Percentiles rank a stretch among this genome's conserved stretches.
These are phyloP conservation scores for Scolanthus callimorphus DNA, from an alignment of 92 coral and sea anemone species.

Conservation along the genomic window DNA sequence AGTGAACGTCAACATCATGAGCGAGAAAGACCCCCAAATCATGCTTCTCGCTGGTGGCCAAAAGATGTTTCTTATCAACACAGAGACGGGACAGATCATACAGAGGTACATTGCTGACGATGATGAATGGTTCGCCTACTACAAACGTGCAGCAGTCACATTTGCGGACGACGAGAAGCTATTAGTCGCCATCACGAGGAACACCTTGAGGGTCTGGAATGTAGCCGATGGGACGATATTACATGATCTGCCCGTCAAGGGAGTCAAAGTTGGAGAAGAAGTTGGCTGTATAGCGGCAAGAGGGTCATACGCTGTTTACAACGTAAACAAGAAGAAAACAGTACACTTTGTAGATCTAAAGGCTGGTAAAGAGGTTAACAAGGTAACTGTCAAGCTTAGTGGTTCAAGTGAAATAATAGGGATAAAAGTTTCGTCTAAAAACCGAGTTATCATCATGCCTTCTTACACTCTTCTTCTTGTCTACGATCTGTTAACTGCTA, in stretches of 20 bases:
- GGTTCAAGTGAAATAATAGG: constrained; percentile 48
- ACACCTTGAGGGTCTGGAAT: constrained; percentile 71
- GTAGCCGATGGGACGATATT: constrained; percentile 54
- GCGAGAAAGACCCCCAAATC: constrained; percentile 45
- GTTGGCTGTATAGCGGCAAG: constrained; percentile 76
- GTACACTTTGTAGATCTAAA: constrained; percentile 67
- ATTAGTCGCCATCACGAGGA: constrained; percentile 70
- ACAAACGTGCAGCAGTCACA: constrained; percentile 58
- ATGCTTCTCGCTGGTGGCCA: constrained; percentile 81
- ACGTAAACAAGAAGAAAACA: constrained; percentile 46
- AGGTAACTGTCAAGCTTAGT: constrained; percentile 42
- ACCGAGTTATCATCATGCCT: constrained; percentile 71
- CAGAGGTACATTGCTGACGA: constrained; percentile 58
- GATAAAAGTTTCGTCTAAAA: constrained; percentile 53
- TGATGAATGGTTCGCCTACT: constrained; percentile 74
- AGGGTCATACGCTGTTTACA: constrained; percentile 57
- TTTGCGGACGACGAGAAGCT: constrained; percentile 76
- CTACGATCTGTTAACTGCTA: constrained; percentile 72
- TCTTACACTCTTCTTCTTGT: constrained; percentile 56
- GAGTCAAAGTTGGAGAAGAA: constrained; percentile 50
- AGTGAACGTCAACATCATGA: constrained; percentile 49
- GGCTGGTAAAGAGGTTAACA: constrained; percentile 72
- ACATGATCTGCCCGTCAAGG: constrained; percentile 66
- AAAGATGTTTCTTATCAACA: constrained; percentile 67
- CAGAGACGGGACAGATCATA: constrained; percentile 71